Evolutionary conservation across 2,888 invertebrate genomes (phyloP), one percentile per base, ranked within the genome.

Genomic region (Cerastoderma edule): DNA sequence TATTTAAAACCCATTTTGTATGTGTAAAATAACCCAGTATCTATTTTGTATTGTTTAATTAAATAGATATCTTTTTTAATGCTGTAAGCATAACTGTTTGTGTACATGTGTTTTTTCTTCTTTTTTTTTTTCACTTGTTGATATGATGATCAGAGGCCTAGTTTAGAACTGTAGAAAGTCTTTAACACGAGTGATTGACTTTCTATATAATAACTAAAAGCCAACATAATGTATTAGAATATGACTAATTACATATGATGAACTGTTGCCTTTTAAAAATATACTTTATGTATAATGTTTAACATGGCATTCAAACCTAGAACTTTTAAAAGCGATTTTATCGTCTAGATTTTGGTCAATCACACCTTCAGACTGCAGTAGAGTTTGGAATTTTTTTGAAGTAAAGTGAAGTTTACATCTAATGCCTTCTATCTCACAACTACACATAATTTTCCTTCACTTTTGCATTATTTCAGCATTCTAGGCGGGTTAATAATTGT

Each of bases 51-150:
- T 75, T 70, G 69, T 72, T 72, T 48, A 39, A 24, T 39, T 60
- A 67, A 67, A 71, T 65, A 71, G 50, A 72, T 50, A 35, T 54
- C 39, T 53, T 60, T 60, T 39, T 33, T 28, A 44, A 67, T 75
- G 75, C 75, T 75, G 33, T 63, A 75, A 72, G 75, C 75, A 75
- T 71, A 70, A 24, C 32, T 68, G 57, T 53, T 35, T 66, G 48
- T 67, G 39, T 70, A 48, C 63, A 60, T 60, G 60, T 60, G 39
- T 22, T 33, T 57, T 30, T 60, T 10, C 24, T 39, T 60, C 39
- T 22, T 33, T 57, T 30, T 60, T 10, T 33, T 39, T 60, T 60
- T 60, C 27, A 60, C 35, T 60, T 39, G 60, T 60, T 60, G 60
- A 60, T 60, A 60, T 60, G n/a, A n/a, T n/a, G n/a, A n/a, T n/a